These are phyloP conservation scores for Hestina assimilis DNA, from an alignment of 1,140 invertebrate species.

Conservation along the genomic window DNA sequence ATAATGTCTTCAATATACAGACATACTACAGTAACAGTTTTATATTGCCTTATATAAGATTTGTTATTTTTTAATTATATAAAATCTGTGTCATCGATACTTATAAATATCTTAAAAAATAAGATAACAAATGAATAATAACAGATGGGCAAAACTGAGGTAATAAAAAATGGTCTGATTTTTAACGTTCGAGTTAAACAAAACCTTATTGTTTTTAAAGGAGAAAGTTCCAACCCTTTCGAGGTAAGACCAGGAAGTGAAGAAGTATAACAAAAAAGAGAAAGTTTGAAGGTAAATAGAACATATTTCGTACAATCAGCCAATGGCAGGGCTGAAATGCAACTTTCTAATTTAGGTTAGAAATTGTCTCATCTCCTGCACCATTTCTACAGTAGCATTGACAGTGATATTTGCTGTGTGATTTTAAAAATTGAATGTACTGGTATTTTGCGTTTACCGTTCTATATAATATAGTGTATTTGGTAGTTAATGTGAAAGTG, in stretches of 20 bases:
- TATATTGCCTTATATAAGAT: too few species aligned
- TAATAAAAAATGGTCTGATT: slow-evolving; percentile 1
- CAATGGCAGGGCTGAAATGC: slow-evolving; percentile 47
- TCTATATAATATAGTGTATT: too few species aligned
- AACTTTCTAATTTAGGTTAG: slow-evolving; percentile 70
- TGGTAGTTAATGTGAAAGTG: background rate
- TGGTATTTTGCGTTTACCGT: too few species aligned
- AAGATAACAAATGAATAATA: background rate
- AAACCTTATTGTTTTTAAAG: slow-evolving; percentile 46
- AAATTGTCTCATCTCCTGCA: slow-evolving; percentile 40
- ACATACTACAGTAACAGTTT: too few species aligned
- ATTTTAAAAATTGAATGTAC: background rate
- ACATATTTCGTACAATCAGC: slow-evolving; percentile 48
- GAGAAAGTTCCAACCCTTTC: slow-evolving; percentile 67
- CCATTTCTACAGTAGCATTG: slow-evolving; percentile 58
- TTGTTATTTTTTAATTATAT: too few species aligned
- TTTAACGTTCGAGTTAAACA: slow-evolving; percentile 1
- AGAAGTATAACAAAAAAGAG: slow-evolving; percentile 74
- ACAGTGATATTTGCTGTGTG: slow-evolving; percentile 28
- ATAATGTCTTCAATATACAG: too few species aligned
- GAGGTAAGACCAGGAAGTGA: slow-evolving; percentile 63
- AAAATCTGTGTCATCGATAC: too few species aligned
- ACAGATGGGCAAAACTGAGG: background rate
- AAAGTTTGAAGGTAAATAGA: slow-evolving; percentile 67
- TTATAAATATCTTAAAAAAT: background rate